These are phyloP conservation scores for Ifrita kowaldi DNA, from an alignment of 2,113 vertebrate genomes.

Conservation along the genomic window DNA sequence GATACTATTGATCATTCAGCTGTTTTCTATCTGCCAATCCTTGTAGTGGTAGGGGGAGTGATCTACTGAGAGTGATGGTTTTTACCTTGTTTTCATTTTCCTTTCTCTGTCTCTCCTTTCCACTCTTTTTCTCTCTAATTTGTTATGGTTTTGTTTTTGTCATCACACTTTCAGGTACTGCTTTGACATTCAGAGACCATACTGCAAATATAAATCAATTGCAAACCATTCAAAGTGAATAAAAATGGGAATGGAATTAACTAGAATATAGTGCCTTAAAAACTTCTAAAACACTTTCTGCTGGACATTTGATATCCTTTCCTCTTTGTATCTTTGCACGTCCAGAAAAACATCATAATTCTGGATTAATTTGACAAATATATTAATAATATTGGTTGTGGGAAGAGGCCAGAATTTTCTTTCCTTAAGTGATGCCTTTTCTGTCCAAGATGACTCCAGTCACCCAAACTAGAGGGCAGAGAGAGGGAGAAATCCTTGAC, in stretches of 20 bases:
- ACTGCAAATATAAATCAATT: background rate
- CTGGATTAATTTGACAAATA: background rate
- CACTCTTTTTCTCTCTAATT: background rate
- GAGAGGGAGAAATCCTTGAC: background rate
- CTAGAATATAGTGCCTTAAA: background rate
- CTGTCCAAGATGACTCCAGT: background rate
- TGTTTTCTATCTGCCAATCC: background rate
- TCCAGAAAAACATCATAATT: background rate
- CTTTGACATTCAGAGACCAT: background rate
- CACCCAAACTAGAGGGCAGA: background rate
- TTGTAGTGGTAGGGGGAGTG: background rate
- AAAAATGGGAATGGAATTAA: background rate
- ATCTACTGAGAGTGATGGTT: background rate
- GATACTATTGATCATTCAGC: background rate
- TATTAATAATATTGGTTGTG: background rate
- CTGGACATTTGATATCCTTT: background rate
- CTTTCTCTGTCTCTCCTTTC: background rate
- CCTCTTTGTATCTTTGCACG: background rate
- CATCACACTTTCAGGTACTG: background rate
- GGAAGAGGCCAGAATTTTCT: background rate
- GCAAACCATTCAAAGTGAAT: background rate
- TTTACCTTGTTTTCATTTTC: background rate
- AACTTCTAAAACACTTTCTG: background rate
- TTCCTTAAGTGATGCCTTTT: background rate
- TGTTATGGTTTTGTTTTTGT: background rate